phyloP scores from a whole-genome alignment of 2,113 vertebrate species.

The Gambusia affinis region DNA sequence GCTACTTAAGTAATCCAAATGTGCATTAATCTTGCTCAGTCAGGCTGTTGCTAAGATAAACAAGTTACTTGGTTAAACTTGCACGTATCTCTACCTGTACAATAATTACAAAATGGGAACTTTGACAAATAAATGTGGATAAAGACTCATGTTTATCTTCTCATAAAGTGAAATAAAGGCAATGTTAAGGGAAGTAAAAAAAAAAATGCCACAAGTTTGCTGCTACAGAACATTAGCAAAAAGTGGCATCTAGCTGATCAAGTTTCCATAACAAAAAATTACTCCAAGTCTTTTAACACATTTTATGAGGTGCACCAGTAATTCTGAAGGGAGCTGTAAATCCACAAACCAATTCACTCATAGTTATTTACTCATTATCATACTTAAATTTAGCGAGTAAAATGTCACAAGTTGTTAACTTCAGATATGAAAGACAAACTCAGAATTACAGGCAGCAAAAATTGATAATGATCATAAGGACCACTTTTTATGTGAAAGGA shows the following conservation, averaged over 20 bases:
- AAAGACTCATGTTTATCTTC: not conserved
- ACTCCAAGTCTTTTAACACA: not conserved
- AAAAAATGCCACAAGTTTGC: not conserved
- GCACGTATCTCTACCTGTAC: not conserved
- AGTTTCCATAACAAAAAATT: not conserved
- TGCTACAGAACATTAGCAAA: not conserved
- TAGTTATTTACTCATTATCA: not conserved
- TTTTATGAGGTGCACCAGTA: not conserved
- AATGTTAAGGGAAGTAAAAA: not conserved
- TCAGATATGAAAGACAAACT: not conserved
- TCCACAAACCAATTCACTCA: not conserved
- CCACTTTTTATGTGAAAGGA: not conserved
- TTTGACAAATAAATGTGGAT: not conserved
- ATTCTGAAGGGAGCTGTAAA: not conserved
- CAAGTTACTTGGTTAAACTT: not conserved
- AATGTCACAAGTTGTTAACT: not conserved
- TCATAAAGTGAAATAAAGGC: not conserved
- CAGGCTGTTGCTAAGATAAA: no score
- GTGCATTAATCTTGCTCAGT: no score
- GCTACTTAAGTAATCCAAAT: no score
- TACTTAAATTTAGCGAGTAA: not conserved
- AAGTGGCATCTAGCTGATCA: not conserved
- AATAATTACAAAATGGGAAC: not conserved
- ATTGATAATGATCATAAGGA: not conserved
- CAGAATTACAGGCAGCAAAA: not conserved